Percentiles rank a stretch among this genome's conserved stretches.
phyloP scores from a whole-genome alignment of 2,888 invertebrate genomes.

The Fragum fragum region DNA sequence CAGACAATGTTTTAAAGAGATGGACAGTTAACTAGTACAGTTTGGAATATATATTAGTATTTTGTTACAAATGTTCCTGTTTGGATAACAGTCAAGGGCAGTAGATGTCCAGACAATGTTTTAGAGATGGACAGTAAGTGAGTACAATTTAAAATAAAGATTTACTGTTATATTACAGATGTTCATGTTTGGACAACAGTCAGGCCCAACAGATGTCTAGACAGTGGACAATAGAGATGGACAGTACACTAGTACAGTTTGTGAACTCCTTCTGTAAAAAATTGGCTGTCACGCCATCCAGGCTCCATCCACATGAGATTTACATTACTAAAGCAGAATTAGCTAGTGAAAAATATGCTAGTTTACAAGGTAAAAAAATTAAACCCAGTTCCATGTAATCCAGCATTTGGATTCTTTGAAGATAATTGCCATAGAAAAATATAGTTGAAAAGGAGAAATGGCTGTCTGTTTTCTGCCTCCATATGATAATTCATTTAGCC shows the following conservation, averaged over 20 bases:
- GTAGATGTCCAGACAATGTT: too few relatives aligned
- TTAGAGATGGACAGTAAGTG: too few relatives aligned
- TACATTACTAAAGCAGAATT: constrained; percentile 79
- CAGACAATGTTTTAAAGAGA: constrained; percentile 83
- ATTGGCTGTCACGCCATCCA: constrained; percentile 81
- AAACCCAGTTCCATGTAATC: too few relatives aligned
- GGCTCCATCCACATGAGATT: constrained; percentile 85
- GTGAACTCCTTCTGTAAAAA: constrained; percentile 82
- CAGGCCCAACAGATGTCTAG: constrained; percentile 84
- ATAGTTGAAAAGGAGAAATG: too few relatives aligned
- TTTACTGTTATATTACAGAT: constrained; percentile 74
- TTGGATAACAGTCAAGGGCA: too few relatives aligned
- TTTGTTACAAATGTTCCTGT: too few relatives aligned
- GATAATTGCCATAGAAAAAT: neutral
- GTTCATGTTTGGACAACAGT: constrained; percentile 81
- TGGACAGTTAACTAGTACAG: constrained; percentile 82
- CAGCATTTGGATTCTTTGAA: too few relatives aligned
- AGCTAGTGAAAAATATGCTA: constrained; percentile 75
- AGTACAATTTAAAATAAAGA: too few relatives aligned
- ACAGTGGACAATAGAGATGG: constrained; percentile 85
- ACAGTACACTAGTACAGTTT: constrained; percentile 80
- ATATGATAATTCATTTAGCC: neutral
- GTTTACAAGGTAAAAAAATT: constrained; percentile 84
- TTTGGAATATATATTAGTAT: too few relatives aligned
- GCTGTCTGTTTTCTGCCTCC: neutral